These are phyloP conservation scores for Alouatta palliata DNA, from an alignment of 2,113 vertebrate species.

Conservation along the genomic window DNA sequence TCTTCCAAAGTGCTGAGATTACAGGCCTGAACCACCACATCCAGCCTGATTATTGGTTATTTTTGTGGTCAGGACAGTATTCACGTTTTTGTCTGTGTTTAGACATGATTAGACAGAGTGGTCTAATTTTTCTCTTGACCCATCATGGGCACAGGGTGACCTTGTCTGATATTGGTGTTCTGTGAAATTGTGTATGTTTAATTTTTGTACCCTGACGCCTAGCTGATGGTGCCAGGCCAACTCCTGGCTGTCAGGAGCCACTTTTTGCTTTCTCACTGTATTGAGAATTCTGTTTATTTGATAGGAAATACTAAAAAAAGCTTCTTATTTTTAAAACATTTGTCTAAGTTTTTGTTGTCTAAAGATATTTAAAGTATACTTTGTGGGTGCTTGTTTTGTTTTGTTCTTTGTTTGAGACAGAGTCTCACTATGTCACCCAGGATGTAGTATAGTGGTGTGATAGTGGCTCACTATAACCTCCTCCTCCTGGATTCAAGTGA, in stretches of 20 bases:
- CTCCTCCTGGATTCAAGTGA: too few species aligned
- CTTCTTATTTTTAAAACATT: constrained; percentile 27
- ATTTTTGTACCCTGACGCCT: neutral
- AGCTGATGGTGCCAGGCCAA: neutral
- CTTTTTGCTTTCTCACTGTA: neutral
- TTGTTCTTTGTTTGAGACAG: too few species aligned
- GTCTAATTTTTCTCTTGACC: constrained; percentile 5
- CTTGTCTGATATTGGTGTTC: neutral
- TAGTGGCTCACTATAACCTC: too few species aligned
- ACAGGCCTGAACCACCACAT: too few species aligned
- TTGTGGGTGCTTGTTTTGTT: neutral
- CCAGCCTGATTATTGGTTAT: neutral
- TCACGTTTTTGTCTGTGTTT: neutral
- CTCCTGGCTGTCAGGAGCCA: neutral
- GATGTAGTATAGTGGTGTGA: too few species aligned
- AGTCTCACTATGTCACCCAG: too few species aligned
- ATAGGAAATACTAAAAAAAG: neutral
- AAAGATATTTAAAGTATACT: neutral
- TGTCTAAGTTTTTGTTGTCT: constrained; percentile 15
- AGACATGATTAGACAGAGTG: neutral
- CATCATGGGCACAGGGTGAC: neutral
- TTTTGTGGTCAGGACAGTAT: neutral
- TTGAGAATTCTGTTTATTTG: constrained; percentile 35
- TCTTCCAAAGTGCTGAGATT: too few species aligned
- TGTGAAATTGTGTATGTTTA: neutral